A percentile compares a stretch with the other conserved stretches of the same genome.
phyloP scores from a whole-genome alignment of 1,140 invertebrate genomes.

The Pseudachorutes palmiensis region DNA sequence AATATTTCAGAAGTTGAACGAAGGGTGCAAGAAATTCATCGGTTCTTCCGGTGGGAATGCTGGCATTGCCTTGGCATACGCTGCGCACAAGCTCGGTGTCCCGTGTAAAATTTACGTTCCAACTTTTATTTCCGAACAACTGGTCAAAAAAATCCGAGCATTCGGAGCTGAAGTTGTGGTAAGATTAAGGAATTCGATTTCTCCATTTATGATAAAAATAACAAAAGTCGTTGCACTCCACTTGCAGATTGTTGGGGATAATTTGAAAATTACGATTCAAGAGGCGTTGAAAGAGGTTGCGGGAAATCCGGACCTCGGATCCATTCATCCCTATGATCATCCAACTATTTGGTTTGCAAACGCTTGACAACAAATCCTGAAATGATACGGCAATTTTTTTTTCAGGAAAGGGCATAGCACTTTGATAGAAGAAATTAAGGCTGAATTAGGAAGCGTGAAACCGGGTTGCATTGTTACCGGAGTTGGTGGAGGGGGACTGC shows the following conservation, averaged over 20 bases:
- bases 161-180: conserved; percentile 40
- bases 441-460: conserved; percentile 40
- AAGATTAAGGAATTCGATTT: conserved; percentile 15
- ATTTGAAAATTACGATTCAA: conserved; percentile 47
- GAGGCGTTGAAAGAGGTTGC: conserved; percentile 41
- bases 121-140: conserved; percentile 41
- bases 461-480: conserved; percentile 45
- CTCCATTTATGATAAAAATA: conserved; percentile 12
- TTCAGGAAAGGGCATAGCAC: conserved; percentile 47
- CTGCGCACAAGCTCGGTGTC: conserved; percentile 42
- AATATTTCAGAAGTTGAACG: conserved; percentile 41
- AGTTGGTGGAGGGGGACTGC: conserved; percentile 49
- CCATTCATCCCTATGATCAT: conserved; percentile 48
- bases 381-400: no score
- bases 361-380: no score
- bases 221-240: background rate
- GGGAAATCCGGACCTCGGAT: conserved; percentile 39
- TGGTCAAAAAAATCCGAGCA: conserved; percentile 43
- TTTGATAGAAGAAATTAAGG: conserved; percentile 46
- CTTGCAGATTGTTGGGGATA: conserved; percentile 42
- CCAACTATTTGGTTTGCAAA: conserved; percentile 48
- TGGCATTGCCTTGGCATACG: conserved; percentile 49
- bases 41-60: conserved; percentile 52
- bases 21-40: conserved; percentile 44
- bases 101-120: conserved; percentile 47